These are phyloP conservation scores for Panzeria rudis DNA, from an alignment of 2,888 invertebrate genomes.

Conservation along the genomic window DNA sequence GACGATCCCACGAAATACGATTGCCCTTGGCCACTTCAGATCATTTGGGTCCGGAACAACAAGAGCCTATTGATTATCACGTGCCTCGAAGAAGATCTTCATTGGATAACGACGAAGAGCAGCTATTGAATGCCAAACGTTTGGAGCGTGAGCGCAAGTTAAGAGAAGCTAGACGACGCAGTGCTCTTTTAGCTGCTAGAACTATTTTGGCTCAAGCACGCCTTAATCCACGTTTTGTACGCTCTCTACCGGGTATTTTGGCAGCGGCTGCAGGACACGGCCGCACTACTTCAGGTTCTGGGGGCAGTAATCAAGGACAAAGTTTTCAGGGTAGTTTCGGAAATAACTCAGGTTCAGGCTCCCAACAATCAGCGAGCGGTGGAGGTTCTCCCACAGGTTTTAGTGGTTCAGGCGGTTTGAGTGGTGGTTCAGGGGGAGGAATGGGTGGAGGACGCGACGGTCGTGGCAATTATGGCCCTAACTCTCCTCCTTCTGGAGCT, in stretches of 20 bases:
- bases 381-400: conserved; percentile 78
- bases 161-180: conserved; percentile 88
- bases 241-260: conserved; percentile 87
- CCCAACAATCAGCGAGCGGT: conserved; percentile 85
- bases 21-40: conserved; percentile 84
- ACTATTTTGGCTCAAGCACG: conserved; percentile 80
- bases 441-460: conserved; percentile 92
- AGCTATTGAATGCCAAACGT: conserved; percentile 76
- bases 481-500: conserved; percentile 93
- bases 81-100: conserved; percentile 89
- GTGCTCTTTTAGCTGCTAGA: conserved; percentile 86
- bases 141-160: conserved; percentile 86
- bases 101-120: conserved; percentile 80
- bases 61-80: conserved; percentile 94
- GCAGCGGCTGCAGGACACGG: conserved; percentile 93
- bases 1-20: conserved; percentile 83
- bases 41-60: conserved; percentile 88
- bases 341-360: conserved; percentile 72
- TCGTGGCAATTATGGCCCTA: conserved; percentile 93
- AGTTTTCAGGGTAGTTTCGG: conserved; percentile 81
- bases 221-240: conserved; percentile 81
- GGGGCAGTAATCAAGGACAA: conserved; percentile 83
- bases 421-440: conserved; percentile 88
- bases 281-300: conserved; percentile 85
- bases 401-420: conserved; percentile 80